These are phyloP conservation scores for Leptodactylus fallax DNA, from an alignment of 2,797 vertebrate species.

Conservation along the genomic window DNA sequence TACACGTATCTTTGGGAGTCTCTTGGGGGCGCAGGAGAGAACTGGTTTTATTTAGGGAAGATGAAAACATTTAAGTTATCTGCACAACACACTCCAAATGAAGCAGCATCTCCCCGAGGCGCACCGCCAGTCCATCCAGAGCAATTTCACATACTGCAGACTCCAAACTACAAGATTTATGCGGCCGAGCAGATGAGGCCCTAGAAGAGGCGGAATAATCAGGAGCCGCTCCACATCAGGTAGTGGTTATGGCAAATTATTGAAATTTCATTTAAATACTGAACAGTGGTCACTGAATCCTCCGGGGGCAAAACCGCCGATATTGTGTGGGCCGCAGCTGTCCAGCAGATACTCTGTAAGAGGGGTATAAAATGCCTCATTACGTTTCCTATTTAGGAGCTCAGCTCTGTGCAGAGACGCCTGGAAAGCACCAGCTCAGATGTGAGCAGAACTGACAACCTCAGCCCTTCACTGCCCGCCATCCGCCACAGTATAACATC, in stretches of 20 bases:
- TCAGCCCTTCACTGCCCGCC: conserved; percentile 20
- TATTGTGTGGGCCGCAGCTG: conserved; percentile 79
- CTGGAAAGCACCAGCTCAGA: conserved; percentile 75
- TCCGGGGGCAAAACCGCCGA: conserved; percentile 71
- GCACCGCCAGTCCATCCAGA: background rate
- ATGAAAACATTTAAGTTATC: background rate
- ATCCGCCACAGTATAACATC: conserved; percentile 25
- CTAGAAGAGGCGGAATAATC: conserved; percentile 26
- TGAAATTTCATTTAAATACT: conserved; percentile 67
- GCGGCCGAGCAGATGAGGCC: conserved; percentile 43
- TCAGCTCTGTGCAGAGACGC: conserved; percentile 75
- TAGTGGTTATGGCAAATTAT: conserved; percentile 5
- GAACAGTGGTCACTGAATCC: conserved; percentile 56
- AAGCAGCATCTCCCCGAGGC: conserved; percentile 13
- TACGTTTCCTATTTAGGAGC: conserved; percentile 82
- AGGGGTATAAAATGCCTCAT: conserved; percentile 69
- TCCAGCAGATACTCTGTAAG: conserved; percentile 74
- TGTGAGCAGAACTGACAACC: conserved; percentile 49
- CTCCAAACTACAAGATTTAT: background rate
- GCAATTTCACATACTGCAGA: background rate
- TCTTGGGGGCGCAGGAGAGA: background rate
- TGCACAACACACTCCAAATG: background rate
- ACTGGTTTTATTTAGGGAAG: background rate
- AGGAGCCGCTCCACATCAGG: conserved; percentile 25
- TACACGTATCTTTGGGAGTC: background rate